Percentiles rank a stretch among this genome's conserved stretches.
Evolutionary conservation across 2,113 vertebrate species (phyloP).

Genomic region (Neomonachus schauinslandi): DNA sequence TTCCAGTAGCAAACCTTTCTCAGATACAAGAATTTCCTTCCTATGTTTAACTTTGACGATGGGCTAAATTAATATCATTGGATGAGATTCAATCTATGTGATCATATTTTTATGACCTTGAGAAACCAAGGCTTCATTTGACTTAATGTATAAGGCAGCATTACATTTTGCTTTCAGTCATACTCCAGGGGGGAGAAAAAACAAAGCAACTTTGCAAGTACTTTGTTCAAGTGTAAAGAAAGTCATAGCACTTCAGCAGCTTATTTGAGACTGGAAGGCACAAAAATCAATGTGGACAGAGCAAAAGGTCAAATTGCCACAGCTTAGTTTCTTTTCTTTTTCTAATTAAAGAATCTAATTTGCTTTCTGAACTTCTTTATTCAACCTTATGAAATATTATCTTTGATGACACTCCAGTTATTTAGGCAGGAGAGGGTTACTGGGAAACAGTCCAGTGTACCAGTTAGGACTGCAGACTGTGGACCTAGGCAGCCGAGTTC

Average conservation of each 20-base stretch:
- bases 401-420: neutral
- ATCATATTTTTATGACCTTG: conserved; percentile 68
- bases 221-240: conserved; percentile 69
- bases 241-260: conserved; percentile 39
- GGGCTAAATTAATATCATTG: conserved; percentile 49
- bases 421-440: neutral
- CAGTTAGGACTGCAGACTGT: neutral
- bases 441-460: neutral
- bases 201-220: conserved; percentile 42
- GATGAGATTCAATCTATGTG: neutral
- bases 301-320: conserved; percentile 72
- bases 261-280: conserved; percentile 29
- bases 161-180: neutral
- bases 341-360: conserved; percentile 67
- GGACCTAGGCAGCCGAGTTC: neutral
- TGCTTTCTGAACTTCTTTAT: conserved; percentile 50
- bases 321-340: neutral
- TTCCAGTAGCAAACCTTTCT: conserved; percentile 32
- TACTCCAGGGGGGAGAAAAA: conserved; percentile 29
- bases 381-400: conserved; percentile 62
- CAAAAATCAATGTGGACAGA: conserved; percentile 44
- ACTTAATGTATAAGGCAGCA: conserved; percentile 50
- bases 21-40: neutral
- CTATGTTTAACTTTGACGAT: conserved; percentile 16
- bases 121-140: conserved; percentile 63